A percentile compares a stretch with the other conserved stretches of the same genome.
phyloP scores from a whole-genome alignment of 2,113 vertebrate species.

The Macrotis lagotis region DNA sequence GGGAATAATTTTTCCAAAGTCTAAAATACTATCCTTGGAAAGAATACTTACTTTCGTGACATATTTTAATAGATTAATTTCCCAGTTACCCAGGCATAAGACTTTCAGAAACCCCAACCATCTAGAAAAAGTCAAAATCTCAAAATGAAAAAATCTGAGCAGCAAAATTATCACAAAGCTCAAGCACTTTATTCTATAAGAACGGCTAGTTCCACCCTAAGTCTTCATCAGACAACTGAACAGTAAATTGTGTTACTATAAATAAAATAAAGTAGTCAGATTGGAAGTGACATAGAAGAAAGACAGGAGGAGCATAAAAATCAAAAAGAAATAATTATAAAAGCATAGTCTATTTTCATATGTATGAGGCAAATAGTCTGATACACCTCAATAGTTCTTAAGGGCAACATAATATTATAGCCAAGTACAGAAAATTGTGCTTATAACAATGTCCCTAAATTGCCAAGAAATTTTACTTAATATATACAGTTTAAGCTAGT shows the following conservation, averaged over 20 bases:
- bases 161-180: neutral
- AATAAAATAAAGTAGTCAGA: neutral
- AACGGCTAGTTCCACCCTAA: neutral
- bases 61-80: neutral
- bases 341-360: neutral
- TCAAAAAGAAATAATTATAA: neutral
- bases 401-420: neutral
- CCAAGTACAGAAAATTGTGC: conserved; percentile 1
- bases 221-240: neutral
- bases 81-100: neutral
- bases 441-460: neutral
- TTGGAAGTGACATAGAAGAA: neutral
- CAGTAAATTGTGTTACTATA: neutral
- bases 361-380: neutral
- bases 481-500: neutral
- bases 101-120: neutral
- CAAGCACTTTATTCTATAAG: neutral
- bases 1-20: neutral
- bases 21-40: neutral
- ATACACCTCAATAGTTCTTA: neutral
- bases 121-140: neutral
- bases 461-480: conserved; percentile 6
- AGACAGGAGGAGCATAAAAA: neutral
- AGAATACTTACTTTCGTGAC: neutral
- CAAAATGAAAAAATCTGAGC: neutral